Evolutionary conservation across 2,888 invertebrate genomes (phyloP), one percentile per base, ranked within the genome.

Genomic region (Euzophera pinguis): DNA sequence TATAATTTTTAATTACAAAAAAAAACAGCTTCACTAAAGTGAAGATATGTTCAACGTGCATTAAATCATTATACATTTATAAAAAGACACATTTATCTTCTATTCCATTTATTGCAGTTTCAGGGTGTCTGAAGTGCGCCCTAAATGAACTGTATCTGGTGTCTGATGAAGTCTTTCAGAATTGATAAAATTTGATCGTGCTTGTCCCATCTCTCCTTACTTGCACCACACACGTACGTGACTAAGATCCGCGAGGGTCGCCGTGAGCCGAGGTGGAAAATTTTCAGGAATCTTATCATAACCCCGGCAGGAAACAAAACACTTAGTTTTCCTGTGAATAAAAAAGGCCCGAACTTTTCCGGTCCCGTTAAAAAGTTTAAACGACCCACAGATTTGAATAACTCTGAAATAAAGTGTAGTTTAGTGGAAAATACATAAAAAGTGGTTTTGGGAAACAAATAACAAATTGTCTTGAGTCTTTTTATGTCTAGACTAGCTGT

Each of bases 241-340:
- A 14, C 32, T 16, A 9, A 39, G 10, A 3, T 13, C 32, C 29
- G 32, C 4, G 32, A 45, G 45, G 32, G 45, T 32, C 14, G 32
- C 16, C 39, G 14, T 1, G 32, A 32, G 10, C 9, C 9, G 45
- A 45, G 32, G 45, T 45, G n/a, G 45, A 45, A 32, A 32, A 51
- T 54, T 41, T 41, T 43, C 34, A 53, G 48, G 35, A 43, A 50
- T 45, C 45, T 39, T 50, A 54, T 50, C 41, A 41, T 51, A 54
- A 47, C 51, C 47, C 16, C 14, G 32, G 7, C 43, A 14, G n/a
- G 45, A 32, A 45, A 45, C 29, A 34, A 45, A 45, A 45, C 45
- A 16, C 45, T 45, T 45, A 34, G 29, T 16, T 34, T 32, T 45
- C 10, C 32, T 34, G 10, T 14, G 29, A 9, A 16, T 4, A 14